Base-by-base conservation (phyloP, 2,888 invertebrate genomes). In the Rhimphoctona megacephalus region DNA sequence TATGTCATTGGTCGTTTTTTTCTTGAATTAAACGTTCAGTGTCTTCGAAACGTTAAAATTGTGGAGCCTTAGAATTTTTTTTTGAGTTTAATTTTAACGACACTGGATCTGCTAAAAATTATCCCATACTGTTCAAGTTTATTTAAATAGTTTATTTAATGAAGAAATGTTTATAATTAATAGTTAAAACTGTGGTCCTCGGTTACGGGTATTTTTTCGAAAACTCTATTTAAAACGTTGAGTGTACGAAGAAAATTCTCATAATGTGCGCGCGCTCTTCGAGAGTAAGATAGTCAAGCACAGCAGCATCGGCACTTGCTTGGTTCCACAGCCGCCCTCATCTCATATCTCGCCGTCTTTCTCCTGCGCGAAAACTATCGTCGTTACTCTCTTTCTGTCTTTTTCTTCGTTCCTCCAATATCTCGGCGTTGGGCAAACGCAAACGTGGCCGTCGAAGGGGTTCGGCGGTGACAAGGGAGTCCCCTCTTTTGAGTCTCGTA, bases 231-330 rank as follows among this genome's bases (percentile, higher is more conserved):
- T 67, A 39, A 73, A 67, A 46, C 49, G 57, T 89, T 86, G 11
- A 61, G 61, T 30, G 30, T 30, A 30, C 17, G 61, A 30, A 61
- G 61, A 90, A 90, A 91, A 91, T 91, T 90, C 90, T 87, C 86
- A 76, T 88, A 89, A 84, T 89, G 88, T 91, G 90, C 90, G 91
- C 90, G 85, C 85, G 57, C 89, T 83, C 86, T 30, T 17, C 30
- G 30, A 54, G 69, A 80, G 82, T 64, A 72, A 82, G 73, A 73
- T 66, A 52, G 52, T 57, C 69, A 69, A 52, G 39, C 54, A 25
- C 54, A 78, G 54, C 43, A 81, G 77, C 73, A 52, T 46, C 61
- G 64, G 81, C 81, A 81, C 86, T 83, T 81, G 83, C 86, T 61
- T 22, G 72, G 73, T 72, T 77, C 72, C 49, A 14, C 76, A 76